Evolutionary conservation across 2,888 invertebrate genomes (phyloP).

Genomic region (Bembecia ichneumoniformis): DNA sequence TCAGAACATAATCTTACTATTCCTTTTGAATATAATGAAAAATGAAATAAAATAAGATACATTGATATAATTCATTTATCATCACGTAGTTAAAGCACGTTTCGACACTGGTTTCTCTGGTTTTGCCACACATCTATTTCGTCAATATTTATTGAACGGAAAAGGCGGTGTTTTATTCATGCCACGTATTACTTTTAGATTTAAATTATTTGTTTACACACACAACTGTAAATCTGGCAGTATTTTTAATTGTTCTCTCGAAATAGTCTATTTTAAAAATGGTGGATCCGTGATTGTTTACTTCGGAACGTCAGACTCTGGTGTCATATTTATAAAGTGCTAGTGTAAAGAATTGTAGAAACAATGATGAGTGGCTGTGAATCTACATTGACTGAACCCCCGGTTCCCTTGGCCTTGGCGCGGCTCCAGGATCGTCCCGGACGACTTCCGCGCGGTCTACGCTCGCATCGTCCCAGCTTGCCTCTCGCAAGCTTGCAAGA

Average conservation of each 20-base stretch:
- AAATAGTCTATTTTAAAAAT: conserved; percentile 31
- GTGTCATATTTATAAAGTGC: conserved; percentile 16
- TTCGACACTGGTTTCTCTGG: neutral
- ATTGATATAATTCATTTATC: too few relatives aligned
- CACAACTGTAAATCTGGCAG: conserved; percentile 9
- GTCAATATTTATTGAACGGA: neutral
- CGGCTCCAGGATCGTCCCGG: conserved; percentile 46
- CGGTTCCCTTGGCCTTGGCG: conserved; percentile 62
- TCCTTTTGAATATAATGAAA: neutral
- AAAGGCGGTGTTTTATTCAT: neutral
- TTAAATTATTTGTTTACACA: neutral
- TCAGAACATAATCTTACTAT: neutral
- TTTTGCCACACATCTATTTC: conserved; percentile 3
- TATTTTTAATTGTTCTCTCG: conserved; percentile 23
- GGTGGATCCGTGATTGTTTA: conserved; percentile 40
- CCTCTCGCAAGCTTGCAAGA: conserved; percentile 63
- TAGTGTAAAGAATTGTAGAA: conserved; percentile 19
- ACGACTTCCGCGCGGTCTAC: conserved; percentile 41
- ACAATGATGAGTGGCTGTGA: conserved; percentile 53
- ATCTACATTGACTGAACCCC: conserved; percentile 61
- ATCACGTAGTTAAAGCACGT: neutral
- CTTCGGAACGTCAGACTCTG: conserved; percentile 21
- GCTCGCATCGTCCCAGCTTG: conserved; percentile 54
- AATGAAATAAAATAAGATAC: too few relatives aligned
- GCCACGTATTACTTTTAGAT: too few relatives aligned